Evolutionary conservation across 2,113 vertebrate species (phyloP), one percentile per base, ranked within the genome.

Genomic region (Bubalus kerabau): DNA sequence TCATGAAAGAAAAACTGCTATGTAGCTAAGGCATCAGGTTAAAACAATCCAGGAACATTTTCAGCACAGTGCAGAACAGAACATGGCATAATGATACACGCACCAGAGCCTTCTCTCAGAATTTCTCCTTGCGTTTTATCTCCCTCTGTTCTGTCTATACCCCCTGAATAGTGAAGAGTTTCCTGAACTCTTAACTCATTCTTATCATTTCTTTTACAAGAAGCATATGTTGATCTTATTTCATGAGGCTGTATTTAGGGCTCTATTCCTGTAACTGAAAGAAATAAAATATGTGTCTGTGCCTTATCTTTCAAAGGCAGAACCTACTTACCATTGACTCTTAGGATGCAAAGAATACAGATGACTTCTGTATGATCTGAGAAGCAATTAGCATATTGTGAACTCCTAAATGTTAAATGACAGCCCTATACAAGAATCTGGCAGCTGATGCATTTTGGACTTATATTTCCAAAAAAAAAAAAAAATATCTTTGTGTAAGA

Each of bases 301-400:
- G 16, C 89, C 94, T 98, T 96, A 96, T 97, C 94, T 97, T 95
- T 91, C 94, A 95, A 93, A 94, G 80, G 60, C 95, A 97, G 87
- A 85, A 56, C 71, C 32, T 95, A 67, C 60, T 96, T 97, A 95
- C 86, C 87, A 81, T 36, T 96, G 85, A 94, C 67, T 95, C 96
- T 96, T 87, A 96, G 82, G 71, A 94, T 96, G 36, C 60, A 87
- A 93, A 82, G 59, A 90, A 90, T 94, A 82, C 57, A 80, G 23
- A 96, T 92, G 82, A 95, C 52, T 94, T 93, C 78, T 96, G 57
- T 60, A 40, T 96, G 78, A 7, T 71, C 83, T 56, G 60, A 94
- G 89, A 97, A 96, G 56, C 71, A 95, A 87, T 98, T 97, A 94
- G 52, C 95, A 97, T 97, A 95, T 56, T 83, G 91, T 94, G 91